Evolutionary conservation across 2,888 invertebrate genomes (phyloP), one percentile per base, ranked within the genome.

Genomic region (Dione vanillae): DNA sequence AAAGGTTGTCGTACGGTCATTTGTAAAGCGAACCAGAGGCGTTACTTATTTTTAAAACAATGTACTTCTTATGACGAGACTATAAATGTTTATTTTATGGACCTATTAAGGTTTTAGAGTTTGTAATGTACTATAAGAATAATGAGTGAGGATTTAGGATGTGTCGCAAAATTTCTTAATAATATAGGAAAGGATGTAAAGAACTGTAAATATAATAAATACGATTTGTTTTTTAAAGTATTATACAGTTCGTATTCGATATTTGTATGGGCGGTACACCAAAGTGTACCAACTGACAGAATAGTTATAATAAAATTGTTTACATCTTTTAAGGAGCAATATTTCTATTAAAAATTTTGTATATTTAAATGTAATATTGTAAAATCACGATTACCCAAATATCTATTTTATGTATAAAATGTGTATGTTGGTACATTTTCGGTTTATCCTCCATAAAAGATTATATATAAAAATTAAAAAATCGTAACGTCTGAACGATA

Each of bases 11-110:
- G 27, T 59, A 19, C 27, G 59, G 41, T 41, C 43, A n/a, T 27
- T 43, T n/a, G 9, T 54, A 37, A 37, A 9, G 35, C 35, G 35
- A n/a, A n/a, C 20, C 27, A 61, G 35, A 54, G 35, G n/a, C 45
- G 27, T 27, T 45, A 61, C 43, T 45, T 61, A 61, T 45, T 61
- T 45, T 61, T 27, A 27, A 35, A 45, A 27, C 27, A 61, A 61
- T 61, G 43, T 45, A 61, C 27, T 45, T 61, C 45, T 61, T 61
- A 61, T 45, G 61, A 61, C 45, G 61, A 61, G 61, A 61, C 61
- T 61, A 61, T 61, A 45, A 61, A 45, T 61, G 27, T 43, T 61
- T 61, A 61, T 45, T 45, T 61, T 61, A 45, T 45, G 45, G 12
- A 45, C 59, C 41, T 43, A 3, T 59, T 59, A 9, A 43, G 59